phyloP scores from a whole-genome alignment of 1,140 invertebrate genomes.

The Dendrolimus kikuchii region DNA sequence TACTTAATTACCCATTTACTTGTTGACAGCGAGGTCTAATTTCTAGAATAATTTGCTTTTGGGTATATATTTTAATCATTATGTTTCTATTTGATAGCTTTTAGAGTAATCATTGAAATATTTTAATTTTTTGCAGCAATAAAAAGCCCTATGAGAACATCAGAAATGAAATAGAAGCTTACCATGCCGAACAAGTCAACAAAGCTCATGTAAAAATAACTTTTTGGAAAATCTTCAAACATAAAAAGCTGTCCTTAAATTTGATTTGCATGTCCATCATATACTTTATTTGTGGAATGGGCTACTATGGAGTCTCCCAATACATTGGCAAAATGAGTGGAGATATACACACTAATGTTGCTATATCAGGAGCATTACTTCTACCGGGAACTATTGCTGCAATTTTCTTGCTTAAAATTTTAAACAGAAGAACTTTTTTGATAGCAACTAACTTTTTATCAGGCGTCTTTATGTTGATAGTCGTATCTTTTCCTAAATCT shows the following conservation, averaged over 20 bases:
- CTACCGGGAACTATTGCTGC: constrained; percentile 78
- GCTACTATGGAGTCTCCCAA: constrained; percentile 83
- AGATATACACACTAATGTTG: constrained; percentile 80
- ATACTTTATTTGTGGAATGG: constrained; percentile 80
- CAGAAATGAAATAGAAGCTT: constrained; percentile 35
- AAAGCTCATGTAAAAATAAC: constrained; percentile 21
- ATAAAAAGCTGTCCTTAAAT: constrained; percentile 32
- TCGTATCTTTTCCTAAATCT: constrained; percentile 65
- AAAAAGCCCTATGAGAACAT: constrained; percentile 20
- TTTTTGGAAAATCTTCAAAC: constrained; percentile 43
- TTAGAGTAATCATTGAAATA: neutral
- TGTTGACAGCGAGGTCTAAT: neutral
- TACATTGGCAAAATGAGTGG: constrained; percentile 79
- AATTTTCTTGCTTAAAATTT: constrained; percentile 74
- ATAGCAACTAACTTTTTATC: constrained; percentile 74
- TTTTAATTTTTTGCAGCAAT: constrained; percentile 26
- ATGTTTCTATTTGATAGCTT: neutral
- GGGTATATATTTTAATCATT: neutral
- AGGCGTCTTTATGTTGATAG: constrained; percentile 73
- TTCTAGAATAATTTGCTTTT: neutral
- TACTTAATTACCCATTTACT: too few species aligned
- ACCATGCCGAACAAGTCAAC: constrained; percentile 11
- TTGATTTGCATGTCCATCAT: constrained; percentile 74
- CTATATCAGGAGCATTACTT: constrained; percentile 75
- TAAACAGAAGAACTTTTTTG: constrained; percentile 75